phyloP scores from a whole-genome alignment of 2,888 invertebrate genomes.

The Epirrhoe alternata region DNA sequence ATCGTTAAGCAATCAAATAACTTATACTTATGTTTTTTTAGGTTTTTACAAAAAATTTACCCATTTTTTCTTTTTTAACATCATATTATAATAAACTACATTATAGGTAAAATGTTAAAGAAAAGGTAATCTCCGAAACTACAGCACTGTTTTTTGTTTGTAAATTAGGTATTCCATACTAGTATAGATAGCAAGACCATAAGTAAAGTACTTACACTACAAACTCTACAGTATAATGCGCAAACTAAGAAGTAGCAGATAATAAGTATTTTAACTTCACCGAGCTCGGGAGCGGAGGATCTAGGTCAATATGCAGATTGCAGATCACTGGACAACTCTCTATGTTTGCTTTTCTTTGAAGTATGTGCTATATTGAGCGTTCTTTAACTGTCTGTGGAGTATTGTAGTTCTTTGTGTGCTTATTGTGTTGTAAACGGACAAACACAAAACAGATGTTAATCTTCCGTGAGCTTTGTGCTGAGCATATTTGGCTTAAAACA shows the following conservation, averaged over 20 bases:
- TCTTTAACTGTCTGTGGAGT: not conserved
- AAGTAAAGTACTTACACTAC: not conserved
- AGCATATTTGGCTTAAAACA: not conserved
- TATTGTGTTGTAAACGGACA: not conserved
- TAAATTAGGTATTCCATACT: no score
- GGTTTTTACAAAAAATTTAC: no score
- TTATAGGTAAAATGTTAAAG: no score
- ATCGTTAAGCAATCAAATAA: no score
- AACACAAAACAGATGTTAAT: not conserved
- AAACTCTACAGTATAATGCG: not conserved
- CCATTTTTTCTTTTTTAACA: no score
- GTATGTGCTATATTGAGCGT: not conserved
- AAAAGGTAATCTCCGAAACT: no score
- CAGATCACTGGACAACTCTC: not conserved
- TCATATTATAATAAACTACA: no score
- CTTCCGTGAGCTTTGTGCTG: not conserved
- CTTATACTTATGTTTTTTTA: no score
- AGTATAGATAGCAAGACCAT: not conserved
- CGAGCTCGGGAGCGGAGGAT: not conserved
- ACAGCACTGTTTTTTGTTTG: no score
- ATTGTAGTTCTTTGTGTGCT: not conserved
- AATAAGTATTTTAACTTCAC: not conserved
- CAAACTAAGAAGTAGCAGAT: not conserved
- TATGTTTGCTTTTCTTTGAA: slow-evolving; percentile 10
- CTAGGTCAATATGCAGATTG: slow-evolving; percentile 1